These are phyloP conservation scores for Puma concolor DNA, from an alignment of 2,113 vertebrate genomes.

Conservation along the genomic window DNA sequence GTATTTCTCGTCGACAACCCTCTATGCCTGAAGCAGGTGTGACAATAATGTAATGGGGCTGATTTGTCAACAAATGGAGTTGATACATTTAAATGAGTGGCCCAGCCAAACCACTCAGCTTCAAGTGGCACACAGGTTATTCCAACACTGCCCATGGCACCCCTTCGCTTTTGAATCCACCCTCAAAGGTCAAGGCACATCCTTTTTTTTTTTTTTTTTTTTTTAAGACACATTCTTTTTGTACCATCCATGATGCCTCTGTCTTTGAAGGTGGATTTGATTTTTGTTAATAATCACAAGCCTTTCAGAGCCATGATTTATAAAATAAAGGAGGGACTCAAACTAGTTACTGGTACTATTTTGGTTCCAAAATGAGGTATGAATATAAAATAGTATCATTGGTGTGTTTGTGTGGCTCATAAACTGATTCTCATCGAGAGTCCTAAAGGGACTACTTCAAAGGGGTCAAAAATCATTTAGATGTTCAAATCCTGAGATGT, in stretches of 20 bases:
- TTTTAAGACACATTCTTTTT: not conserved
- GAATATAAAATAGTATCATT: constrained; percentile 5
- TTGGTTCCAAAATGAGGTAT: constrained; percentile 24
- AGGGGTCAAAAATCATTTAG: not conserved
- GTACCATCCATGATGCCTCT: not conserved
- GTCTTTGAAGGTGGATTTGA: constrained; percentile 26
- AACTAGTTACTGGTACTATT: not conserved
- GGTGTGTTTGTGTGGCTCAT: not conserved
- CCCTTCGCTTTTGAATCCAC: not conserved
- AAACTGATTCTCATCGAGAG: not conserved
- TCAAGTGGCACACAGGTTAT: not conserved
- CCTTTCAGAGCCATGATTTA: constrained; percentile 17
- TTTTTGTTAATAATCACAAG: constrained; percentile 33
- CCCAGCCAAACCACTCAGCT: not conserved
- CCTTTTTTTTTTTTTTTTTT: not conserved
- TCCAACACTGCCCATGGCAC: not conserved
- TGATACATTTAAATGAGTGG: not conserved
- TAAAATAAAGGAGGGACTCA: not conserved
- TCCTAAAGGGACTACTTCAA: constrained; percentile 1
- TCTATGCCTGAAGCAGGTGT: not conserved
- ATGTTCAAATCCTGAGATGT: constrained; percentile 5
- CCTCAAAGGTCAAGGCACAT: not conserved
- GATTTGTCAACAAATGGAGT: constrained; percentile 11
- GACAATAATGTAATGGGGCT: not conserved
- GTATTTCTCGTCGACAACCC: not conserved